A percentile compares a stretch with the other conserved stretches of the same genome.
Conservation (phyloP, 2,888 invertebrate species). For the Thysanoteuthis rhombus region DNA sequence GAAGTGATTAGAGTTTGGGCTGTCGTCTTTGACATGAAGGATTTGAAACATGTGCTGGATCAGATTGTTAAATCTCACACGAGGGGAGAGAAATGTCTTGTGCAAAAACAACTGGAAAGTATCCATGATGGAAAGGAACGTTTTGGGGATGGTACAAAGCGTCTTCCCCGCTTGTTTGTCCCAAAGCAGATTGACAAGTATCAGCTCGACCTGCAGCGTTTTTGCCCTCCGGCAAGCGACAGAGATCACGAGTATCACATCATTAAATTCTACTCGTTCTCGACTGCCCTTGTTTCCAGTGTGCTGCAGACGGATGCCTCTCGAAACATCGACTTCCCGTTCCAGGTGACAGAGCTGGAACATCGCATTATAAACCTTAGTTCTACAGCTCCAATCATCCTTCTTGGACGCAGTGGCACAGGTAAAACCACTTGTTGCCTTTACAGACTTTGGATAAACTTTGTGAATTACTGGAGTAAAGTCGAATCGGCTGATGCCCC, state of each 20-base stretch:
- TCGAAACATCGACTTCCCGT: slow-evolving; percentile 58
- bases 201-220: slow-evolving; percentile 40
- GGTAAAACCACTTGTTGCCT: slow-evolving; percentile 64
- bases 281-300: slow-evolving; percentile 52
- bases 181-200: slow-evolving; percentile 41
- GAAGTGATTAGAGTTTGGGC: slow-evolving; percentile 53
- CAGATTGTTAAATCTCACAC: slow-evolving; percentile 53
- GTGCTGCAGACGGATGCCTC: slow-evolving; percentile 49
- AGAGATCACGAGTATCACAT: slow-evolving; percentile 59
- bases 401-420: slow-evolving; percentile 63
- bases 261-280: slow-evolving; percentile 61
- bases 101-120: slow-evolving; percentile 46
- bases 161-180: slow-evolving; percentile 49
- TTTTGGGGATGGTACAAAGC: slow-evolving; percentile 34
- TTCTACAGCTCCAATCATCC: slow-evolving; percentile 50
- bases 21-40: slow-evolving; percentile 42
- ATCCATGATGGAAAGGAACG: slow-evolving; percentile 40
- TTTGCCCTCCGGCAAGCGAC: slow-evolving; percentile 56
- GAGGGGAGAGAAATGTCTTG: slow-evolving; percentile 53
- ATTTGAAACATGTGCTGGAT: slow-evolving; percentile 38
- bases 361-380: slow-evolving; percentile 56
- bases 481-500: slow-evolving; percentile 47
- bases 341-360: slow-evolving; percentile 60
- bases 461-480: slow-evolving; percentile 54
- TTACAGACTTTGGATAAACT: slow-evolving; percentile 58